Conservation (phyloP, 2,797 vertebrate genomes). For the Clarias pachynema region DNA sequence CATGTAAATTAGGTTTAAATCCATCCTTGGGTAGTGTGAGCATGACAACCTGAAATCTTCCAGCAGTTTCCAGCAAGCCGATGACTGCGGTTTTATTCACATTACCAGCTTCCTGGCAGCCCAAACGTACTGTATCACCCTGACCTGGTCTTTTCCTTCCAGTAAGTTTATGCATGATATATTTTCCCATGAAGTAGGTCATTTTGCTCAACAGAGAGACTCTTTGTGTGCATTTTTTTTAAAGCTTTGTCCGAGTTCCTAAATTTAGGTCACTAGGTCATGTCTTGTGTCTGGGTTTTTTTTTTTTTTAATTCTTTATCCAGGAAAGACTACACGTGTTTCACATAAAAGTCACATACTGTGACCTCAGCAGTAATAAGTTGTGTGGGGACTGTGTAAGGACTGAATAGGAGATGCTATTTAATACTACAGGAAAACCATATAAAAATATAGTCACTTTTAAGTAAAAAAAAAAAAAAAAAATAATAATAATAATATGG, state of each 20-base stretch:
- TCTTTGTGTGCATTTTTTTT: not conserved
- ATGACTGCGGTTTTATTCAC: not conserved
- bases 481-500: too few relatives aligned
- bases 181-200: slow-evolving; percentile 18
- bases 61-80: not conserved
- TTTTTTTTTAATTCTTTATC: not conserved
- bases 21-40: not conserved
- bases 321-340: not conserved
- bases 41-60: not conserved
- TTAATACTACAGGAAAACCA: not conserved
- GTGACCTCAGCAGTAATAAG: not conserved
- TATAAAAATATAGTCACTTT: not conserved
- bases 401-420: not conserved
- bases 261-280: not conserved
- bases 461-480: not conserved
- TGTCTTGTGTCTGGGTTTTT: not conserved
- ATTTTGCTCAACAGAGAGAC: not conserved
- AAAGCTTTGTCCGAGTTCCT: not conserved
- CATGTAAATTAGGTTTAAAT: slow-evolving; percentile 1
- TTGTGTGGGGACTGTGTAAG: not conserved
- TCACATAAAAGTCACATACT: not conserved
- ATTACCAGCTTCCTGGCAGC: not conserved
- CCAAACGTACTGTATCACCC: not conserved
- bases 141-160: not conserved
- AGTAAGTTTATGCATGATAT: slow-evolving; percentile 22